Evolutionary conservation across 2,888 invertebrate genomes (phyloP), one percentile per base, ranked within the genome.

Genomic region (Napeogenes sylphis): DNA sequence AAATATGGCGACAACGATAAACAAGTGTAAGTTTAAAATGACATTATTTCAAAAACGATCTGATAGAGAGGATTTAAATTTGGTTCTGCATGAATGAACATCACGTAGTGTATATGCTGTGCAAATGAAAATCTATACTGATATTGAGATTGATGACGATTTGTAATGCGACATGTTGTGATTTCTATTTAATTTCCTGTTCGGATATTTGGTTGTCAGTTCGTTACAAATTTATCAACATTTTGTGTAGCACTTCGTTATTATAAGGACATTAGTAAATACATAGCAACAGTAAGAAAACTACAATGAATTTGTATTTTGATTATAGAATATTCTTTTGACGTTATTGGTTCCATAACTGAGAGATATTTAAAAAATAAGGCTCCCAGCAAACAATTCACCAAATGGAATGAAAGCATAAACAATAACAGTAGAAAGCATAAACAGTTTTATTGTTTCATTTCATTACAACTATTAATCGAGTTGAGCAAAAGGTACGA

Each of bases 141-240:
- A 69, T 77, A 78, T 75, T 70, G 75, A 85, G 85, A 86, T 86
- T 83, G 84, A 86, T 85, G 85, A 76, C 77, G 81, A 75, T 84
- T 84, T 81, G 78, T 85, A 85, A 85, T 82, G 77, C 80, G 79
- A 76, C 81, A 83, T 83, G 82, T 84, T 84, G 79, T 73, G 75
- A 84, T 81, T 83, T 76, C 75, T 78, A 78, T 83, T 85, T 84
- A 85, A 87, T 87, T 85, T 87, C 84, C 85, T 80, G 78, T 77
- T 75, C 82, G 84, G 81, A 85, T 83, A 83, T 84, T 85, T 78
- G 75, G 80, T 79, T 79, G 82, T 79, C 82, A 76, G 80, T 81
- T 80, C 74, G 76, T 75, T 74, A 78, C 78, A 78, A 75, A 81
- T 78, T 75, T 60, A 67, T 71, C 67, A 55, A 66, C 58, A 61